Evolutionary conservation across 2,888 invertebrate species (phyloP), one percentile per base, ranked within the genome.

Genomic region (Lepidocyrtoides sp.): DNA sequence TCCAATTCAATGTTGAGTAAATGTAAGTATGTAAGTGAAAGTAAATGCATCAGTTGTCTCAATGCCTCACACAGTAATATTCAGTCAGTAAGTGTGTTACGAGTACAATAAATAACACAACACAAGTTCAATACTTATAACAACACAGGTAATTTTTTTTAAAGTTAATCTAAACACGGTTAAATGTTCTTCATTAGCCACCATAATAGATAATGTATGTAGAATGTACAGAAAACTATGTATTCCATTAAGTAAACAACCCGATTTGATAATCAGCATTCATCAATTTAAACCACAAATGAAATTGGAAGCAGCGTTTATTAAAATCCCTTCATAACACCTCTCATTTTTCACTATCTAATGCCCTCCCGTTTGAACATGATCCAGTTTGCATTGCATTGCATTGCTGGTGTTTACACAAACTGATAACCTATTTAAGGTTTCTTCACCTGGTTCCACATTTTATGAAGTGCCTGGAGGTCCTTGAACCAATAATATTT

Each of bases 381-480:
- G 26, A 51, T 77, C 77, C 23, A 77, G 29, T 29, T 51, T 57
- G 5, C 57, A 5, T 36, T 36, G 2, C 57, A 8, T 51, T 57
- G 5, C 57, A 5, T 36, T 36, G 2, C 57, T 4, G 10, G 20
- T 57, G 32, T 69, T 79, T 66, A 36, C 57, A 63, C 57, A 81
- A 63, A 32, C 54, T 82, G 72, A 82, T 89, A 82, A 60, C 89
- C 87, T 81, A 36, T 69, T 88, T 88, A 82, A 60, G 60, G 89
- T 82, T 89, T 89, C 41, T 89, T 89, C 81, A 81, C 89, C 72
- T 82, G 87, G 79, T 69, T 66, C 79, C 87, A 88, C n/a, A n/a
- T n/a, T n/a, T n/a, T 36, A 69, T 69, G 5, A 48, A 81, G 12
- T 79, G 54, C 63, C 26, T 32, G n/a, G n/a, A 12, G 2, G 72